Percentiles rank a stretch among this genome's conserved stretches.
phyloP scores from a whole-genome alignment of 2,888 invertebrate genomes.

The Cataglyphis cursor region DNA sequence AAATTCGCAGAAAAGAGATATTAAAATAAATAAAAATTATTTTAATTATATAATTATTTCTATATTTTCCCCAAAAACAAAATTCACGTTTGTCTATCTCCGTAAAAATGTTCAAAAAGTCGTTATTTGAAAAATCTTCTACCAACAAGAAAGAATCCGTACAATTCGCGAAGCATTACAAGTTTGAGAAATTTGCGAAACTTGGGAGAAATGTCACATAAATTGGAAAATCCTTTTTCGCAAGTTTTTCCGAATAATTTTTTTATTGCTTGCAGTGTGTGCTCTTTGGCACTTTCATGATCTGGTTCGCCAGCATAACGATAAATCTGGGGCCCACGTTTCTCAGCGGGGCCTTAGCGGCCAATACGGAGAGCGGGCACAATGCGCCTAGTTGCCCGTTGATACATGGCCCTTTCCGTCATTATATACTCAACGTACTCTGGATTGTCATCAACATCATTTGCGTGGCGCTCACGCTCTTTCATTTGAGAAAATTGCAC shows the following conservation, averaged over 20 bases:
- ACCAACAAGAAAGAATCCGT: background rate
- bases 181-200: background rate
- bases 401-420: constrained; percentile 95
- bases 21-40: background rate
- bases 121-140: background rate
- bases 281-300: constrained; percentile 96
- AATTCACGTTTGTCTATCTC: background rate
- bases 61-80: background rate
- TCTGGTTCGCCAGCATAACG: constrained; percentile 97
- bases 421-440: constrained; percentile 95
- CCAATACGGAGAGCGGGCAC: constrained; percentile 92
- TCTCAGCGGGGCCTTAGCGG: constrained; percentile 93
- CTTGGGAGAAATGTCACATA: background rate
- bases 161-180: background rate
- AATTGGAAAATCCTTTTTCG: background rate
- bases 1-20: background rate
- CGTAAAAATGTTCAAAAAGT: background rate
- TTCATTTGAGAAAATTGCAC: constrained; percentile 94
- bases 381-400: constrained; percentile 95
- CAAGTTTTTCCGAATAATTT: background rate
- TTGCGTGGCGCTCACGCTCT: constrained; percentile 93
- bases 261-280: constrained; percentile 90
- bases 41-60: background rate
- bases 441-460: constrained; percentile 96
- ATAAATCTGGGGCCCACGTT: constrained; percentile 96